Percentiles rank a stretch among this genome's conserved stretches.
Evolutionary conservation across 1,140 invertebrate species (phyloP).

Genomic region (Geopemphigus sp.): DNA sequence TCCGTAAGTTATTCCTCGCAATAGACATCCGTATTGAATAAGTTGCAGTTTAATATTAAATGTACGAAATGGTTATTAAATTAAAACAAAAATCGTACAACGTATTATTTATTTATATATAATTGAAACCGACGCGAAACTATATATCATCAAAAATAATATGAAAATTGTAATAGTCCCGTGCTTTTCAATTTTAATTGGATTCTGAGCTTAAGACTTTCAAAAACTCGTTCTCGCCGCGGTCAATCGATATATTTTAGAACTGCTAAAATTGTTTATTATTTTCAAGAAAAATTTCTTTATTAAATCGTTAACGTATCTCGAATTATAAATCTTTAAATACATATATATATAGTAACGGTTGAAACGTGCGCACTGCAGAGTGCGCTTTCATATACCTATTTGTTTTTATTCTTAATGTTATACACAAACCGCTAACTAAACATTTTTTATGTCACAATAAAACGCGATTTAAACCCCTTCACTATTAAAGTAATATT

Average conservation of each 20-base stretch:
- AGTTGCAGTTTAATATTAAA: not conserved
- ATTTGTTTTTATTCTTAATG: not conserved
- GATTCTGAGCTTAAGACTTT: not conserved
- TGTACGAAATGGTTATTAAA: not conserved
- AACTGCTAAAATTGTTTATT: slow-evolving; percentile 15
- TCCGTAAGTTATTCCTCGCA: not conserved
- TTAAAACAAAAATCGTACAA: not conserved
- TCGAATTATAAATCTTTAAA: not conserved
- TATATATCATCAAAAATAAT: not conserved
- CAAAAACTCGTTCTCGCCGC: not conserved
- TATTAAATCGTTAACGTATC: not conserved
- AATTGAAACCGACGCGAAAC: not conserved
- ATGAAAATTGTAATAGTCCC: not conserved
- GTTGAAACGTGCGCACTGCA: not conserved
- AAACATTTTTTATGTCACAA: too few relatives aligned
- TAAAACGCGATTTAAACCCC: too few relatives aligned
- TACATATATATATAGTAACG: not conserved
- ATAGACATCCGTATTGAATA: not conserved
- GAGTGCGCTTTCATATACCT: not conserved
- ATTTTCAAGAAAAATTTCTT: not conserved
- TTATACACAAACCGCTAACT: too few relatives aligned
- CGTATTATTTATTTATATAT: not conserved
- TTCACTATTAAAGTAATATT: too few relatives aligned
- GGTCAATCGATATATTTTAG: not conserved
- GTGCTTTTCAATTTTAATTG: not conserved